Conservation (phyloP, 1,140 invertebrate species). For the Glossosoma conforme region DNA sequence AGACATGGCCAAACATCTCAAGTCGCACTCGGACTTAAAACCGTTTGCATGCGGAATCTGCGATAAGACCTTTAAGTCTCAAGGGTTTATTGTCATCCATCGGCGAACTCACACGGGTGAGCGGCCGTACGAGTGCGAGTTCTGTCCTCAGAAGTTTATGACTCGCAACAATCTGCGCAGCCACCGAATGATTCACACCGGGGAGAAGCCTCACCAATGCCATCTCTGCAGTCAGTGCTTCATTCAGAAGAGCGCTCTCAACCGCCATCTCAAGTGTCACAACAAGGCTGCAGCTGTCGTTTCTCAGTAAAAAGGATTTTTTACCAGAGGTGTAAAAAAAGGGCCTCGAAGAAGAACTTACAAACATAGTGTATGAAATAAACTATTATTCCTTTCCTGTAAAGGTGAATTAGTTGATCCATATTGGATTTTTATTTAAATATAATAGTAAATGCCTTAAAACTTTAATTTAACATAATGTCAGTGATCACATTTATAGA, state of each 20-base stretch:
- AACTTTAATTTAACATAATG: too few relatives aligned
- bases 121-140: slow-evolving; percentile 41
- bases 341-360: too few relatives aligned
- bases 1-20: slow-evolving; percentile 13
- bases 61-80: slow-evolving; percentile 39
- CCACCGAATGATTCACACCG: slow-evolving; percentile 55
- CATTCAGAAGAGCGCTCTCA: slow-evolving; percentile 48
- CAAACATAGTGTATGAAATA: too few relatives aligned
- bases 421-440: too few relatives aligned
- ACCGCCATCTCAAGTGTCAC: slow-evolving; percentile 41
- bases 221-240: slow-evolving; percentile 53
- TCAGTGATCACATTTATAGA: too few relatives aligned
- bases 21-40: slow-evolving; percentile 36
- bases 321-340: too few relatives aligned
- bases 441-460: too few relatives aligned
- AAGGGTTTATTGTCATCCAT: slow-evolving; percentile 42
- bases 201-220: slow-evolving; percentile 55
- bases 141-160: slow-evolving; percentile 51
- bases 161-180: slow-evolving; percentile 49
- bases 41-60: slow-evolving; percentile 37
- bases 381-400: too few relatives aligned
- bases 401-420: too few relatives aligned
- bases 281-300: slow-evolving; percentile 6
- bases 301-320: too few relatives aligned
- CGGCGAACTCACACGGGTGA: slow-evolving; percentile 43